Percentiles rank a stretch among this genome's conserved stretches.
Evolutionary conservation across 1,140 invertebrate genomes (phyloP).

Genomic region (Microplitis demolitor): DNA sequence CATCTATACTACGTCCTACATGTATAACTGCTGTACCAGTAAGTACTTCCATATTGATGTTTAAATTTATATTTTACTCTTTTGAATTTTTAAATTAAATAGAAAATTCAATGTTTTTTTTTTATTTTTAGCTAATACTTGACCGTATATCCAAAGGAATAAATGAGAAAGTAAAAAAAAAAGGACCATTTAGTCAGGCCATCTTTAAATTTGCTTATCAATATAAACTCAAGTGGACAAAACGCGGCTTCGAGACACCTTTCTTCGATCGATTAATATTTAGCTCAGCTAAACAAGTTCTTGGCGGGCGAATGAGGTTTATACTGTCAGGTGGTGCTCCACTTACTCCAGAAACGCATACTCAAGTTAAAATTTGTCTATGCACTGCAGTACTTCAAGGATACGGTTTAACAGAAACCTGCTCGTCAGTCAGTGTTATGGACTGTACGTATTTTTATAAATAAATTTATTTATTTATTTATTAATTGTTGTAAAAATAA

Average conservation of each 20-base stretch:
- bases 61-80: not conserved
- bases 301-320: slow-evolving; percentile 86
- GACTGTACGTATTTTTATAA: slow-evolving; percentile 67
- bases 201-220: slow-evolving; percentile 91
- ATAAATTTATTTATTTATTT: slow-evolving; percentile 5
- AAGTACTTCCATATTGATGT: slow-evolving; percentile 44
- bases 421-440: slow-evolving; percentile 89
- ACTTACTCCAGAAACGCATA: slow-evolving; percentile 92
- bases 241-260: slow-evolving; percentile 83
- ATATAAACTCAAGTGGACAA: slow-evolving; percentile 87
- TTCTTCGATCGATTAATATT: slow-evolving; percentile 72
- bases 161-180: slow-evolving; percentile 85
- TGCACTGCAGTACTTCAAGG: slow-evolving; percentile 91
- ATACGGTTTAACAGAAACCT: slow-evolving; percentile 97
- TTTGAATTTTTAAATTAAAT: not conserved
- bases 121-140: slow-evolving; percentile 78
- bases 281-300: slow-evolving; percentile 70
- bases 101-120: slow-evolving; percentile 27
- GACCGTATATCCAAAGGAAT: slow-evolving; percentile 96
- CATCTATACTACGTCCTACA: slow-evolving; percentile 87
- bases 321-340: slow-evolving; percentile 94
- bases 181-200: slow-evolving; percentile 74
- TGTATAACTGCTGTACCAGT: slow-evolving; percentile 95
- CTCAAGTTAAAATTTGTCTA: slow-evolving; percentile 91
- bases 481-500: slow-evolving; percentile 33